These are phyloP conservation scores for Caligus rogercresseyi DNA, from an alignment of 1,140 invertebrate species.

Conservation along the genomic window DNA sequence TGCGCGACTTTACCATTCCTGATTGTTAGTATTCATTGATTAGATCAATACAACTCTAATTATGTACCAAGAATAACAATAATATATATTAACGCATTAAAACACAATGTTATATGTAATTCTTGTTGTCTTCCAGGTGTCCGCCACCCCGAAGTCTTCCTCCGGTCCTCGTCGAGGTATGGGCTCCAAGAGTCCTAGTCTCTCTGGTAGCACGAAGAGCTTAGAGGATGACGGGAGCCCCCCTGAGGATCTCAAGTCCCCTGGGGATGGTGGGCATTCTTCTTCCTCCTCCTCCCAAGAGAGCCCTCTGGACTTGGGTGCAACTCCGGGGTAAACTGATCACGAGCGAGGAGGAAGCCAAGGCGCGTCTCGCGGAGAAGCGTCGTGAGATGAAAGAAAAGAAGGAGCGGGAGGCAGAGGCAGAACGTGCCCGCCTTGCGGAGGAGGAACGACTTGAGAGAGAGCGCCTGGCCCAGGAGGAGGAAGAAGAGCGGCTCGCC, in stretches of 20 bases:
- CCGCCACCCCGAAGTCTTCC: not conserved
- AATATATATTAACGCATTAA: too few species aligned
- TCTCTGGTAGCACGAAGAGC: not conserved
- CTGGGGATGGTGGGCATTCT: not conserved
- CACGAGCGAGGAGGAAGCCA: conserved; percentile 17
- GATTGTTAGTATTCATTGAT: too few species aligned
- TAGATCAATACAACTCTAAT: too few species aligned
- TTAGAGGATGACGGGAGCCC: not conserved
- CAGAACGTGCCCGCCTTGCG: not conserved
- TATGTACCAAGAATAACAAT: too few species aligned
- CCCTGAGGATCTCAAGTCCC: not conserved
- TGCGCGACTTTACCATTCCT: too few species aligned
- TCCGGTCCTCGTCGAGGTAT: not conserved
- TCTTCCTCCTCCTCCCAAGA: not conserved
- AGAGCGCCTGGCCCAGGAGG: conserved; percentile 8
- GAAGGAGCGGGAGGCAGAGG: conserved; percentile 17
- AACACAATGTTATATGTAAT: too few species aligned
- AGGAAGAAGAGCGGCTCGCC: conserved; percentile 17
- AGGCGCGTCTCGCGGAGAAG: conserved; percentile 16
- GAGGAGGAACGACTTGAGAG: conserved; percentile 5
- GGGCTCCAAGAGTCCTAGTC: not conserved
- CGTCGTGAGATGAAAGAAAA: conserved; percentile 18
- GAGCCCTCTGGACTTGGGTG: too few species aligned
- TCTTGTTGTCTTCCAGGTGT: not conserved
- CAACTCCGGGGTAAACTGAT: too few species aligned